Conservation (phyloP, 2,797 vertebrate species). For the Oryzias dopingdopingensis region DNA sequence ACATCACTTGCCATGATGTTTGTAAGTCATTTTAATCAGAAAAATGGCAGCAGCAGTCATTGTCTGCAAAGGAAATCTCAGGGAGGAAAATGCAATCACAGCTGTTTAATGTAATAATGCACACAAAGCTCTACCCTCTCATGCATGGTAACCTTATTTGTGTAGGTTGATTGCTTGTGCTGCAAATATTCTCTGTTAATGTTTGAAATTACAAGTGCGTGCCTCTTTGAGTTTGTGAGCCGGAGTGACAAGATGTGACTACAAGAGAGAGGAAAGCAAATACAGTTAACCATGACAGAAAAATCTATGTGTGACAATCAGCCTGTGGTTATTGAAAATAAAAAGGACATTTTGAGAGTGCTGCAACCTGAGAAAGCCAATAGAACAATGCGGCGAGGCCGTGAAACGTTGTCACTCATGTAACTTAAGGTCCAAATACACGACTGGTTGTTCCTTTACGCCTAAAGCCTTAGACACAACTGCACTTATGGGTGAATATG, state of each 20-base stretch:
- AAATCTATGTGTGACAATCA: constrained; percentile 30
- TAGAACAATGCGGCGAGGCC: constrained; percentile 17
- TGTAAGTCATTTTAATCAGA: constrained; percentile 26
- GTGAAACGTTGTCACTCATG: constrained; percentile 2
- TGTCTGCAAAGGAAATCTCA: constrained; percentile 36
- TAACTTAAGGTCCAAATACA: constrained; percentile 6
- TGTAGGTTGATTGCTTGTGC: constrained; percentile 48
- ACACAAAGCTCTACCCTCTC: constrained; percentile 28
- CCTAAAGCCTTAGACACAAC: constrained; percentile 1
- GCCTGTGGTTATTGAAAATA: constrained; percentile 51
- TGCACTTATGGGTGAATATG: constrained; percentile 22
- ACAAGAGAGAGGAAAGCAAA: constrained; percentile 56
- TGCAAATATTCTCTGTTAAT: constrained; percentile 46
- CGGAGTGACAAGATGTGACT: constrained; percentile 15
- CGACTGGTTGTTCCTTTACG: constrained; percentile 13
- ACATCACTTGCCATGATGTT: constrained; percentile 20
- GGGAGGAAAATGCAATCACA: constrained; percentile 42
- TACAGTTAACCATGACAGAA: constrained; percentile 26
- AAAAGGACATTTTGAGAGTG: constrained; percentile 27
- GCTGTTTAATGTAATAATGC: constrained; percentile 62
- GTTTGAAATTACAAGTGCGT: constrained; percentile 19
- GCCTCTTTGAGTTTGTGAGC: constrained; percentile 8
- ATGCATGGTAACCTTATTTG: constrained; percentile 50
- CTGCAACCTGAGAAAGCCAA: constrained; percentile 36
- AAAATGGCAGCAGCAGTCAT: constrained; percentile 22